phyloP scores from a whole-genome alignment of 2,888 invertebrate genomes.

The Argyra leucocephala region DNA sequence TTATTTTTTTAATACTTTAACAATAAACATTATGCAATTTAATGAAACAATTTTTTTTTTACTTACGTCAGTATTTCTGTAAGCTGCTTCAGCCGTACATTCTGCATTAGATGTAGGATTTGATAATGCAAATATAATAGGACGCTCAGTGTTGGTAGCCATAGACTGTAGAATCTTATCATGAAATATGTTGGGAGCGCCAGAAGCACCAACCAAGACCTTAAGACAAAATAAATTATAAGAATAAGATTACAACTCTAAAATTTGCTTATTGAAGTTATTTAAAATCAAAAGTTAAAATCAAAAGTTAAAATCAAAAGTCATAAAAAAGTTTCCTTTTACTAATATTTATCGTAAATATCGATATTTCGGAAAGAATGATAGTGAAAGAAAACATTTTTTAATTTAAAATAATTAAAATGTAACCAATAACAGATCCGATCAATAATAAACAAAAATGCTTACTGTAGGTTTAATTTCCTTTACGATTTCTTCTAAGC shows the following conservation, averaged over 20 bases:
- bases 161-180: conserved; percentile 75
- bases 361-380: too few species aligned
- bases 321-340: background rate
- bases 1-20: too few species aligned
- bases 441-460: conserved; percentile 18
- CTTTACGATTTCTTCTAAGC: conserved; percentile 68
- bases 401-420: too few species aligned
- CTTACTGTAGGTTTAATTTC: conserved; percentile 82
- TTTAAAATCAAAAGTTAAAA: background rate
- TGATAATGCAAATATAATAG: conserved; percentile 92
- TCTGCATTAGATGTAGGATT: conserved; percentile 98
- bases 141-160: conserved; percentile 76
- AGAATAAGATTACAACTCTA: conserved; percentile 3
- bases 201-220: conserved; percentile 72
- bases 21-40: too few species aligned
- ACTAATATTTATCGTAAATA: background rate
- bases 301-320: background rate
- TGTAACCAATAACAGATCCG: too few species aligned
- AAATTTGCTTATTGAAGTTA: background rate
- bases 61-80: conserved; percentile 74
- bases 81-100: conserved; percentile 94
- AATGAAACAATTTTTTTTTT: background rate
- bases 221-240: conserved; percentile 22
- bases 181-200: conserved; percentile 84
- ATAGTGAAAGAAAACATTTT: too few species aligned